These are phyloP conservation scores for Drosophila basisetae DNA, from an alignment of 2,888 invertebrate species.

Conservation along the genomic window DNA sequence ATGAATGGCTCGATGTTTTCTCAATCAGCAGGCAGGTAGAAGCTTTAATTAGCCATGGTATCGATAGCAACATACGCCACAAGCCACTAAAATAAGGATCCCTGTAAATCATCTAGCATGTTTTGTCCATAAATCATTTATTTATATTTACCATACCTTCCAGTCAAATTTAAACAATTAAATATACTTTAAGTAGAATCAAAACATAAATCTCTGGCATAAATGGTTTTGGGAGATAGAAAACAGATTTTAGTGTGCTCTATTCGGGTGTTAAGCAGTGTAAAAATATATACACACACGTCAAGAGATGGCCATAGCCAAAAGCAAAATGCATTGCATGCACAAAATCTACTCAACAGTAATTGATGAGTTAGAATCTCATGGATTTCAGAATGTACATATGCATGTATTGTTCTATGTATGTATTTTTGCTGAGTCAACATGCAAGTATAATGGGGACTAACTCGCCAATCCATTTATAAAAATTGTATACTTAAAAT, in stretches of 20 bases:
- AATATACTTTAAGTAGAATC: background rate
- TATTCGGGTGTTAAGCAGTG: background rate
- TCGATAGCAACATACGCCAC: slow-evolving; percentile 24
- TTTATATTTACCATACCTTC: too few species aligned
- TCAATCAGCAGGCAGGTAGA: slow-evolving; percentile 14
- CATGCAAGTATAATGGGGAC: background rate
- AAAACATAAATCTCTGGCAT: background rate
- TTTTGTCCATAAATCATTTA: background rate
- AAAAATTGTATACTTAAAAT: background rate
- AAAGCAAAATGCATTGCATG: slow-evolving; percentile 18
- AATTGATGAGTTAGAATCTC: slow-evolving; percentile 41
- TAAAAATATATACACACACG: background rate
- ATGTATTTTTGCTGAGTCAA: background rate
- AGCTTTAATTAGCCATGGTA: slow-evolving; percentile 57
- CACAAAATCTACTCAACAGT: slow-evolving; percentile 12
- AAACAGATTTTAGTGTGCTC: background rate
- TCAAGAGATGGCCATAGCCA: background rate
- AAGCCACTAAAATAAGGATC: background rate
- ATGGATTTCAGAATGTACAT: background rate
- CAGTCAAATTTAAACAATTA: background rate
- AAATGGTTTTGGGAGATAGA: background rate
- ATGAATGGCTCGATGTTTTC: slow-evolving; percentile 46
- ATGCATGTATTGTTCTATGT: background rate
- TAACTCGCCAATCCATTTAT: background rate
- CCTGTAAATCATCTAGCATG: background rate